These are phyloP conservation scores for Byasa hedistus DNA, from an alignment of 2,888 invertebrate genomes.

Conservation along the genomic window DNA sequence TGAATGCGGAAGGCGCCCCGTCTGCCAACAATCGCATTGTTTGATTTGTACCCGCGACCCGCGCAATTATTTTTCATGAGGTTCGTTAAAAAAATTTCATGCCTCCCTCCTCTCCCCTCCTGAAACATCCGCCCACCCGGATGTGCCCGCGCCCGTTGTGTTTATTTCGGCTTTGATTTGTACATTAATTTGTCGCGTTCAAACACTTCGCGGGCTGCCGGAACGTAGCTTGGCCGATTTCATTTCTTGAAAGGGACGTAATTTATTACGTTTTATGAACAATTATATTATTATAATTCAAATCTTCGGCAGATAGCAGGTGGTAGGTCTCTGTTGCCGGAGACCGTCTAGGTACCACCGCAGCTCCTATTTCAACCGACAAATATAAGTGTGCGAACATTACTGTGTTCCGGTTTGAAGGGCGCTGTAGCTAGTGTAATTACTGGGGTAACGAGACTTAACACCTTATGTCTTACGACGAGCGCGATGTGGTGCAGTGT, in stretches of 20 bases:
- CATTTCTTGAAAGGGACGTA: not conserved
- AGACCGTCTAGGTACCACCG: no score
- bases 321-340: no score
- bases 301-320: no score
- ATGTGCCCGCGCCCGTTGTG: constrained; percentile 4
- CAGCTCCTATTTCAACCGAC: no score
- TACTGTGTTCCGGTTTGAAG: no score
- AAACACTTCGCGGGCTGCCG: not conserved
- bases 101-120: constrained; percentile 36
- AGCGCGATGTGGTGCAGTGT: no score
- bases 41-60: constrained; percentile 53
- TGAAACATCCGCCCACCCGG: constrained; percentile 21
- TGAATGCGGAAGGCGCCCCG: constrained; percentile 36
- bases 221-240: not conserved
- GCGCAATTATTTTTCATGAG: constrained; percentile 44
- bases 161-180: constrained; percentile 3
- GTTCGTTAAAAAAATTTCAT: constrained; percentile 38
- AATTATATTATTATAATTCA: no score
- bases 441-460: no score
- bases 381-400: no score
- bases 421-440: no score
- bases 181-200: constrained; percentile 16
- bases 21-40: constrained; percentile 50
- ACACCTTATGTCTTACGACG: no score
- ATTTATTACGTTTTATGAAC: no score